These are phyloP conservation scores for Heptranchias perlo DNA, from an alignment of 2,113 vertebrate genomes.

Conservation along the genomic window DNA sequence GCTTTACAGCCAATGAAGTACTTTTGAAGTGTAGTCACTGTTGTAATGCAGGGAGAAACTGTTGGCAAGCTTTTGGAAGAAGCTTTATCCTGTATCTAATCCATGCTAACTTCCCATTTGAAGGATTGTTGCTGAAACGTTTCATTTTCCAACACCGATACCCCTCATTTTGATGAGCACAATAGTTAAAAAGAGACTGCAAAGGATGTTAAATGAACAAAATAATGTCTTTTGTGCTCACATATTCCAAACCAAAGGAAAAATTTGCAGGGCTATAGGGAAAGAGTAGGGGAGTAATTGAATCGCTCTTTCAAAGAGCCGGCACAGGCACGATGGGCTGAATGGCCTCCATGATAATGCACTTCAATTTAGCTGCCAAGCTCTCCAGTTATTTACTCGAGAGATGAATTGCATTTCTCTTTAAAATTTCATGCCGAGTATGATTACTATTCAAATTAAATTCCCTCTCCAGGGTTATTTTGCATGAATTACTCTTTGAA, in stretches of 20 bases:
- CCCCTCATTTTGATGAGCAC: background rate
- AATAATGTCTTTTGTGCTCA: background rate
- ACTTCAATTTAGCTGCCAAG: background rate
- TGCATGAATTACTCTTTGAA: background rate
- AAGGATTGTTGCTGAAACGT: background rate
- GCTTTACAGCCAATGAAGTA: background rate
- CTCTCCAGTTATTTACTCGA: background rate
- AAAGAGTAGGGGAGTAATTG: background rate
- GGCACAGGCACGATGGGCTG: background rate
- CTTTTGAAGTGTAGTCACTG: background rate
- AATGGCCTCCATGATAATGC: background rate
- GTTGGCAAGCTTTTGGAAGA: background rate
- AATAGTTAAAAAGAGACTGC: background rate
- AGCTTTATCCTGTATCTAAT: background rate
- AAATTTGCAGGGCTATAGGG: background rate
- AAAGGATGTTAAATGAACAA: background rate
- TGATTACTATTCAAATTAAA: background rate
- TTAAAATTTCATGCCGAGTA: background rate
- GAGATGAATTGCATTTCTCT: background rate
- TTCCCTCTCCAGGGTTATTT: background rate
- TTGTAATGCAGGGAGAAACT: too few relatives aligned
- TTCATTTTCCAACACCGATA: background rate
- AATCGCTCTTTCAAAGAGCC: background rate
- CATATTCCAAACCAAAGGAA: background rate
- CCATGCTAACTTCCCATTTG: background rate